Conservation (phyloP, 2,797 vertebrate genomes). For the Hippopotamyrus pictus region DNA sequence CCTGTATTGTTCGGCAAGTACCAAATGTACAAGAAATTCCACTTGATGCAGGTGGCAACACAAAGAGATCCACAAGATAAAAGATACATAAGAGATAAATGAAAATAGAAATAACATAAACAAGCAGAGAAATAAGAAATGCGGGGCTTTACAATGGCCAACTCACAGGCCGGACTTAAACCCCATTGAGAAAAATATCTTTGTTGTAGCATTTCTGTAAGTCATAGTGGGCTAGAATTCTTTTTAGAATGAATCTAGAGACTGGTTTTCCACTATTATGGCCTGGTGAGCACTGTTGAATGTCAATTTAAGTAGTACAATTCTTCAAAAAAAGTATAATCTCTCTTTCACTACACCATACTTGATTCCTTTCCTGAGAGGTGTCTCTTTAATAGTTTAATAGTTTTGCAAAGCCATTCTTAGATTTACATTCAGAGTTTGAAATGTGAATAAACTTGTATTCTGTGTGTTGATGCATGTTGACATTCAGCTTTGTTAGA, state of each 20-base stretch:
- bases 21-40: background rate
- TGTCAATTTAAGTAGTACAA: background rate
- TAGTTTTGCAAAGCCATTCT: background rate
- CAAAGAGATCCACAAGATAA: background rate
- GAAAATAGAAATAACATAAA: background rate
- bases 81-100: background rate
- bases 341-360: background rate
- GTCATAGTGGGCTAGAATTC: background rate
- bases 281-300: background rate
- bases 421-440: background rate
- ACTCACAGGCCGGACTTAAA: background rate
- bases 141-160: background rate
- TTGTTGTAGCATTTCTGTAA: background rate
- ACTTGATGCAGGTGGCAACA: background rate
- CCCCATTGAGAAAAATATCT: background rate
- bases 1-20: background rate
- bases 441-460: background rate
- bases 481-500: background rate
- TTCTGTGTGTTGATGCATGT: background rate
- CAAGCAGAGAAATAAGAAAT: background rate
- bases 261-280: background rate
- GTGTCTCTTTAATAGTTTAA: background rate
- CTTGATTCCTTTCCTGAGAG: background rate
- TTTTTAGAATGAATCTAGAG: background rate
- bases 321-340: background rate